phyloP scores from a whole-genome alignment of 2,113 vertebrate genomes.

The Nasalis larvatus region DNA sequence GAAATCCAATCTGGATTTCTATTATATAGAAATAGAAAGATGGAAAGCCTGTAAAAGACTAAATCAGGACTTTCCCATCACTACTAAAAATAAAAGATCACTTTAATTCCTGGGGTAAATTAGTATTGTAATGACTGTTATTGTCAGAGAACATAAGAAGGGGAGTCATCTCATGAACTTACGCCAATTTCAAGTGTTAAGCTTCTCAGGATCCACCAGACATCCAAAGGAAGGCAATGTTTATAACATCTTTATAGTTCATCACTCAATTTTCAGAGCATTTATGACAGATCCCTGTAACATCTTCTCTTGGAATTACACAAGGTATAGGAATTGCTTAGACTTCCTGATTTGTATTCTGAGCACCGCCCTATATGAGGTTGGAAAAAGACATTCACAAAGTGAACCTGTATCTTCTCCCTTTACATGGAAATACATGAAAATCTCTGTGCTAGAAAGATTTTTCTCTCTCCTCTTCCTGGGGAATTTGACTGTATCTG shows the following conservation, averaged over 20 bases:
- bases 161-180: neutral
- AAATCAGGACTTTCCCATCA: neutral
- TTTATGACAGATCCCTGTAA: neutral
- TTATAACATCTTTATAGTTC: neutral
- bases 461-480: slow-evolving; percentile 30
- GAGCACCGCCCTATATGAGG: neutral
- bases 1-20: neutral
- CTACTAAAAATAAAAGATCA: neutral
- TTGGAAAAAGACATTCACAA: neutral
- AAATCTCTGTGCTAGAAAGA: slow-evolving; percentile 18
- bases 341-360: slow-evolving; percentile 55
- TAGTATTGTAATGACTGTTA: neutral
- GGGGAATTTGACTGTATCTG: slow-evolving; percentile 27
- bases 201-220: neutral
- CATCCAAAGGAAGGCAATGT: neutral
- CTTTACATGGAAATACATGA: slow-evolving; percentile 44
- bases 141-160: neutral
- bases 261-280: neutral
- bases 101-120: neutral
- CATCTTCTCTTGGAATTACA: slow-evolving; percentile 6
- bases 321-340: neutral
- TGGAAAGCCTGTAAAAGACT: neutral
- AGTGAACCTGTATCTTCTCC: neutral
- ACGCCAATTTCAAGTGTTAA: neutral
- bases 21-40: neutral